Evolutionary conservation across 2,113 vertebrate genomes (phyloP).

Genomic region (Penelope pileata): DNA sequence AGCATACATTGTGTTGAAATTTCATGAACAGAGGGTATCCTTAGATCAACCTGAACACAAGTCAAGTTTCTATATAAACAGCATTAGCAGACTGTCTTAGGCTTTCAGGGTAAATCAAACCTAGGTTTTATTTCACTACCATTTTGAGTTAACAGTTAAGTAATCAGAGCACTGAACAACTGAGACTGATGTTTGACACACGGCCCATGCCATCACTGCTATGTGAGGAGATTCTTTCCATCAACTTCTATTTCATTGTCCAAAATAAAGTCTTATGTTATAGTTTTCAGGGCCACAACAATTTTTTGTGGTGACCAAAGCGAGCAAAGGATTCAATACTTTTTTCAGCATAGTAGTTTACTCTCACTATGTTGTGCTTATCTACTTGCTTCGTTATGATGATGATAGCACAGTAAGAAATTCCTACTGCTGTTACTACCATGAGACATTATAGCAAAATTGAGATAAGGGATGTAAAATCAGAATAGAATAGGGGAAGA

Average conservation of each 20-base stretch:
- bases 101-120: neutral
- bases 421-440: neutral
- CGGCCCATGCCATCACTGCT: neutral
- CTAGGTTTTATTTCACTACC: neutral
- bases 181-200: neutral
- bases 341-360: neutral
- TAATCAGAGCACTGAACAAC: neutral
- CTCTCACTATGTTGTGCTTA: neutral
- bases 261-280: neutral
- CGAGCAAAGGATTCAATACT: neutral
- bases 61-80: neutral
- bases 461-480: neutral
- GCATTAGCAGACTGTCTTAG: neutral
- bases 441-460: neutral
- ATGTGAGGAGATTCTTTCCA: neutral
- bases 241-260: neutral
- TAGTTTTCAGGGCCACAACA: neutral
- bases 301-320: neutral
- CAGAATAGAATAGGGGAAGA: neutral
- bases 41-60: fast-evolving
- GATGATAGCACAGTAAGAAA: neutral
- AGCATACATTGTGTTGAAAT: neutral
- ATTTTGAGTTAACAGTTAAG: neutral
- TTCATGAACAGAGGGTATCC: neutral
- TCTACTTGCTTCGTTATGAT: neutral